Percentiles rank a stretch among this genome's conserved stretches.
Evolutionary conservation across 2,888 invertebrate species (phyloP).

Genomic region (Eurytoma californica): DNA sequence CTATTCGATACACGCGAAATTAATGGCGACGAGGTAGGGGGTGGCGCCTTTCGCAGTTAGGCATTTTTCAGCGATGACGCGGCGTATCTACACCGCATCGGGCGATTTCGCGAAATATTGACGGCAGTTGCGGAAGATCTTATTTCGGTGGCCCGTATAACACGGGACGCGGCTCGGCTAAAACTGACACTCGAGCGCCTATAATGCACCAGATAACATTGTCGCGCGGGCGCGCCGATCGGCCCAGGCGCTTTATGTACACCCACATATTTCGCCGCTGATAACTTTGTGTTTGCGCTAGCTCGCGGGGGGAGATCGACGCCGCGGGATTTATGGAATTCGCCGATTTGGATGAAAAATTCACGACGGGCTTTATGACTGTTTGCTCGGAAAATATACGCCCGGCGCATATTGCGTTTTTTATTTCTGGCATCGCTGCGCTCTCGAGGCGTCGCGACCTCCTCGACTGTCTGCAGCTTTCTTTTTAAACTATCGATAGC

Average conservation of each 20-base stretch:
- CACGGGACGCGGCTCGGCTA: neutral
- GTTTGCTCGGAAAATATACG: conserved; percentile 10
- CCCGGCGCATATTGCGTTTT: too few species aligned
- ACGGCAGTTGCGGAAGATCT: neutral
- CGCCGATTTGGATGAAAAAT: conserved; percentile 11
- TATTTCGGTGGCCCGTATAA: neutral
- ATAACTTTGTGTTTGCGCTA: conserved; percentile 36
- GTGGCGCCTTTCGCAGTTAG: too few species aligned
- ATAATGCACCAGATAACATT: conserved; percentile 43
- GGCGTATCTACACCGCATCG: neutral
- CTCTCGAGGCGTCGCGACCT: too few species aligned
- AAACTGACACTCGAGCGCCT: conserved; percentile 14
- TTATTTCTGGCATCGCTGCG: too few species aligned
- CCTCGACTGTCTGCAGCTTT: too few species aligned
- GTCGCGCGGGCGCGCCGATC: too few species aligned
- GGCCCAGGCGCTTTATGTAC: conserved; percentile 3
- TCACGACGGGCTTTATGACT: neutral
- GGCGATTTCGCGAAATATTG: neutral
- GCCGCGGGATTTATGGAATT: conserved; percentile 34
- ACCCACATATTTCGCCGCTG: conserved; percentile 27
- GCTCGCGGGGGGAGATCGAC: neutral
- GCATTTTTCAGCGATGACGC: too few species aligned
- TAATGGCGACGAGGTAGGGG: too few species aligned
- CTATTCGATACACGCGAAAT: too few species aligned
- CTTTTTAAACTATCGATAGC: too few species aligned